Base-by-base conservation (phyloP, 92 coral and sea anemone genomes). In the Nematostella vectensis region DNA sequence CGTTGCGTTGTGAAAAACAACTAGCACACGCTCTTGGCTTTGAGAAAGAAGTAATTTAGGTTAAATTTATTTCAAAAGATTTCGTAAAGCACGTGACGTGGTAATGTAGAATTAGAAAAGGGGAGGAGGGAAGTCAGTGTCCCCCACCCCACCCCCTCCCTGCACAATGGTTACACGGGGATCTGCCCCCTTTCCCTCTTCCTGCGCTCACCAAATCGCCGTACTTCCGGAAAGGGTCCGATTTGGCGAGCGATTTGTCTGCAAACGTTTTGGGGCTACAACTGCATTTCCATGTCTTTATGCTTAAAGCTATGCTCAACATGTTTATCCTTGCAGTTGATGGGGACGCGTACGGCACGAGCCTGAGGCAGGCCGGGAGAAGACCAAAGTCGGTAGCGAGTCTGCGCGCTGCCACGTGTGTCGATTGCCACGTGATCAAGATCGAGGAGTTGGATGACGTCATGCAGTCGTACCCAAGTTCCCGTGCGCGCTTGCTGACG, bases 261-360 rank as follows among this genome's bases (percentile, higher is more conserved):
- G n/a, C n/a, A n/a, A n/a, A n/a, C n/a, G n/a, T n/a, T n/a, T n/a
- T n/a, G n/a, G n/a, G n/a, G n/a, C n/a, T n/a, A n/a, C n/a, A n/a
- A n/a, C n/a, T n/a, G n/a, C n/a, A n/a, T n/a, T n/a, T n/a, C n/a
- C n/a, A n/a, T n/a, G n/a, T n/a, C n/a, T n/a, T n/a, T n/a, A n/a
- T n/a, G n/a, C n/a, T n/a, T n/a, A n/a, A n/a, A n/a, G n/a, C n/a
- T n/a, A n/a, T n/a, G n/a, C n/a, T n/a, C n/a, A n/a, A n/a, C n/a
- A n/a, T n/a, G n/a, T 33, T 3, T 19, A 33, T 33, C 39, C 2
- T 62, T 64, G 8, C 25, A 91, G 98, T 83, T 21, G 99, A 87
- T 65, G 99, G 99, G 16, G 96, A 93, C 50, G 99, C 99, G 0
- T 93, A 75, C 44, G 99, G 99, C 1, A 68, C 77, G 17, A 82